Evolutionary conservation across 2,888 invertebrate genomes (phyloP), one percentile per base, ranked within the genome.

Genomic region (Embidobia sp.): DNA sequence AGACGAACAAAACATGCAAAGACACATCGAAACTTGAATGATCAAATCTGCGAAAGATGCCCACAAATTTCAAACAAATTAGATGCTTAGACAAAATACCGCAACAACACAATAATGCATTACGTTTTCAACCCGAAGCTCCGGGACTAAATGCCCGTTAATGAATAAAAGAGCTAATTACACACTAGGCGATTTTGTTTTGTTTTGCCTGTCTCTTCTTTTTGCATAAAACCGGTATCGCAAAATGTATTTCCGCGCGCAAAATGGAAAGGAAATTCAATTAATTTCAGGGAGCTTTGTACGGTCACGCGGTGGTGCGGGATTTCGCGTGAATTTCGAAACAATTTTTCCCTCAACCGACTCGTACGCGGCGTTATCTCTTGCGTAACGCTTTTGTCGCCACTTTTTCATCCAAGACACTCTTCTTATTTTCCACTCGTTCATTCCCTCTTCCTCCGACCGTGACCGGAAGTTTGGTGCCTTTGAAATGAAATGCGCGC

Each of bases 131-230:
- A n/a, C n/a, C n/a, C n/a, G n/a, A n/a, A n/a, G n/a, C n/a, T n/a
- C n/a, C n/a, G n/a, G n/a, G n/a, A n/a, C n/a, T 22, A 22, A 22
- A 22, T 22, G 6, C 51, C 13, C 11, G 51, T 64, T 53, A 42
- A 44, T 53, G 51, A 51, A 64, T 64, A 64, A 51, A 31, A 33
- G 22, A 51, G 31, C 16, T 51, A 64, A 64, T 64, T 64, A 64
- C 40, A 31, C 49, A 15, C 18, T 29, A 8, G 19, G n/a, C n/a
- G n/a, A 7, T 10, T 16, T 10, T 31, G 26, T 3, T 33, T 48
- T 18, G 33, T 15, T 15, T 40, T 26, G 10, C 5, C 26, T 13
- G 8, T 8, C 11, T 16, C 4, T 29, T 29, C 8, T 27, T 57
- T 40, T 44, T 15, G 7, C 16, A 44, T 22, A 64, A 64, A 53